Conservation (phyloP, 2,797 vertebrate genomes). For the Holocentrus rufus region DNA sequence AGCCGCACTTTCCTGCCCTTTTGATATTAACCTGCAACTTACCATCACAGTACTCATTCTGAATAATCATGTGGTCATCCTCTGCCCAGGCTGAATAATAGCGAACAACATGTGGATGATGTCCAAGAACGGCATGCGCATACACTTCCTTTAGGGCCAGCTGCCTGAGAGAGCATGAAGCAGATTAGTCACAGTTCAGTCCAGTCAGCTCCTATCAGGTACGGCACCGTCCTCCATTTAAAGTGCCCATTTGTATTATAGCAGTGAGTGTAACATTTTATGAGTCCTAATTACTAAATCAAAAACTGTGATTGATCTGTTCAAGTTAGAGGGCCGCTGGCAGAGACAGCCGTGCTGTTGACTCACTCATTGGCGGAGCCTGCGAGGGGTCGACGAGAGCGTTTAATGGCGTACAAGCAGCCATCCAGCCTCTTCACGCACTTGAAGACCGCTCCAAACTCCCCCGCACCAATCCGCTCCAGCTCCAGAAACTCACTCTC, state of each 20-base stretch:
- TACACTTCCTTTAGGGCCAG: conserved; percentile 93
- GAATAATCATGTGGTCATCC: conserved; percentile 95
- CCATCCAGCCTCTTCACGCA: conserved; percentile 98
- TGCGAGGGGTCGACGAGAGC: conserved; percentile 88
- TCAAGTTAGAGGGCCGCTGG: neutral
- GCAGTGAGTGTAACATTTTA: neutral
- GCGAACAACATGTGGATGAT: conserved; percentile 96
- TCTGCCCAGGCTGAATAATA: conserved; percentile 98
- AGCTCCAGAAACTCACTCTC: conserved; percentile 96
- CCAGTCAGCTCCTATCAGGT: neutral
- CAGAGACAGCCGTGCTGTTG: conserved; percentile 10
- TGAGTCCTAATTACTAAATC: neutral
- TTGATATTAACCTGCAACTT: conserved; percentile 44
- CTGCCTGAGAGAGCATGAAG: conserved; percentile 79
- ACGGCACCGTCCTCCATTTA: neutral
- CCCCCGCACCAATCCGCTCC: conserved; percentile 91
- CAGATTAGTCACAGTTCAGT: neutral
- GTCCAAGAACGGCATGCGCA: conserved; percentile 96
- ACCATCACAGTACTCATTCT: conserved; percentile 99
- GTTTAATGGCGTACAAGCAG: conserved; percentile 96
- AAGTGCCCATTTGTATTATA: neutral
- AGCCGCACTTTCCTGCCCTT: neutral
- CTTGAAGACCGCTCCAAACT: conserved; percentile 94
- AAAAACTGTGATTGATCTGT: neutral
- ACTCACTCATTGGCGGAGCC: conserved; percentile 95